Evolutionary conservation across 2,113 vertebrate species (phyloP).

Genomic region (Lynx canadensis): DNA sequence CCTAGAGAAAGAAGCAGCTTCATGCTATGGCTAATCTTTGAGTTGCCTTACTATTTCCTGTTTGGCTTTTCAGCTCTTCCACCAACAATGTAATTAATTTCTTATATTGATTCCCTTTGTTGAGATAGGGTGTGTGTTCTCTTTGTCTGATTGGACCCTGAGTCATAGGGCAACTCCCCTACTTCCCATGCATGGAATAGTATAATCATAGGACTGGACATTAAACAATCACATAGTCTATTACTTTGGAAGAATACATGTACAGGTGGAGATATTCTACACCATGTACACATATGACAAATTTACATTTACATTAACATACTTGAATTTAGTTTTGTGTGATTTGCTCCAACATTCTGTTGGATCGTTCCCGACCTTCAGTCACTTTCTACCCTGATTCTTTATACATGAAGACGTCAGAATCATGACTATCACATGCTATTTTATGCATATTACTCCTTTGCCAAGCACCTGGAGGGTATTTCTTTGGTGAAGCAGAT

Average conservation of each 20-base stretch:
- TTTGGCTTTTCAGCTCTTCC: background rate
- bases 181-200: background rate
- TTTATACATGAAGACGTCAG: background rate
- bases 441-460: background rate
- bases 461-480: background rate
- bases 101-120: background rate
- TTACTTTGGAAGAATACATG: background rate
- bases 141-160: background rate
- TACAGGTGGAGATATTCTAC: background rate
- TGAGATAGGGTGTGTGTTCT: background rate
- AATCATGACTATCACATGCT: background rate
- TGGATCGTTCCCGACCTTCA: background rate
- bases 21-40: background rate
- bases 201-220: background rate
- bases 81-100: background rate
- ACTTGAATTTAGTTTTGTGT: background rate
- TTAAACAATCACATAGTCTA: background rate
- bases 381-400: background rate
- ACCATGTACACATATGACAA: background rate
- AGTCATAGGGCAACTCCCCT: background rate
- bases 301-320: conserved; percentile 5
- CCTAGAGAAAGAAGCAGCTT: background rate
- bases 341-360: conserved; percentile 33
- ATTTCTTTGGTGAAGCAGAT: conserved; percentile 2
- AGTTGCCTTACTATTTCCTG: background rate